phyloP scores from a whole-genome alignment of 2,113 vertebrate genomes.

The Sisor rabdophorus region DNA sequence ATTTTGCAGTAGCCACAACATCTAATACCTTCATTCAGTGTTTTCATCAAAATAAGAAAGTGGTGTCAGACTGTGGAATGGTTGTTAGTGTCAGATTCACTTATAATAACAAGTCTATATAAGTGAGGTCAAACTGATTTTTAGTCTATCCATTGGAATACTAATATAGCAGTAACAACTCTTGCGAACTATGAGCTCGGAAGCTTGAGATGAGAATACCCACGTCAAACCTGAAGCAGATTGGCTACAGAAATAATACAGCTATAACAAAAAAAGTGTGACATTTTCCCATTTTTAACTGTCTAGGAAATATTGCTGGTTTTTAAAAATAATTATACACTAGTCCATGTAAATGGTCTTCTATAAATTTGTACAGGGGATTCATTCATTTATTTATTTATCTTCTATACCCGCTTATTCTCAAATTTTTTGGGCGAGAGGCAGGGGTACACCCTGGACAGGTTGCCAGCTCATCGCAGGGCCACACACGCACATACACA shows the following conservation, averaged over 20 bases:
- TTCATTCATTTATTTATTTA: too few relatives aligned
- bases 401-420: too few relatives aligned
- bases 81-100: background rate
- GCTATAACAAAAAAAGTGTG: background rate
- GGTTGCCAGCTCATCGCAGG: too few relatives aligned
- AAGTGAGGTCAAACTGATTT: background rate
- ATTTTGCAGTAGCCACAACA: background rate
- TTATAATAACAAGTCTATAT: background rate
- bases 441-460: too few relatives aligned
- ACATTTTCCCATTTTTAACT: background rate
- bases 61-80: background rate
- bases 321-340: slow-evolving; percentile 45
- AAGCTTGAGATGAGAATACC: background rate
- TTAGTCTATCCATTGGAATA: background rate
- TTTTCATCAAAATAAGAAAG: background rate
- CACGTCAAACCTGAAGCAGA: background rate
- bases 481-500: too few relatives aligned
- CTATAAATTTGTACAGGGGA: too few relatives aligned
- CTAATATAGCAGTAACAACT: background rate
- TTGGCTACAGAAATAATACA: background rate
- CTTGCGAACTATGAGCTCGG: background rate
- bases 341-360: too few relatives aligned
- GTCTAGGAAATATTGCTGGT: slow-evolving; percentile 8
- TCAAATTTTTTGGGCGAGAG: too few relatives aligned
- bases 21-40: background rate